phyloP scores from a whole-genome alignment of 2,888 invertebrate genomes.

The Cephonodes hylas region DNA sequence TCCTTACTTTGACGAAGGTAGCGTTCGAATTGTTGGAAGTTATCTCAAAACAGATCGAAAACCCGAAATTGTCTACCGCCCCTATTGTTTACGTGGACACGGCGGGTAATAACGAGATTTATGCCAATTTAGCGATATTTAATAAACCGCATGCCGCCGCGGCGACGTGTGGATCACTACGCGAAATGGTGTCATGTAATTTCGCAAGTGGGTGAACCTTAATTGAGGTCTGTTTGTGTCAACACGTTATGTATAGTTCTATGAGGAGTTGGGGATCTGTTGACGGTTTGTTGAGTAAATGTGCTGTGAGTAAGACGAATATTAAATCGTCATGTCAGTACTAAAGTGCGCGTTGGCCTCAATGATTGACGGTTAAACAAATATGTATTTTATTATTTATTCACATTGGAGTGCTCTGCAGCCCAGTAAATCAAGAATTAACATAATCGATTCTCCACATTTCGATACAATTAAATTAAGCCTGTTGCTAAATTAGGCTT shows the following conservation, averaged over 20 bases:
- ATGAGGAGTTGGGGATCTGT: background rate
- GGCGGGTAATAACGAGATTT: conserved; percentile 35
- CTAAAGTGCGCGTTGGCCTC: no score
- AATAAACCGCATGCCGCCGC: conserved; percentile 26
- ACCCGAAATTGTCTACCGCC: conserved; percentile 45
- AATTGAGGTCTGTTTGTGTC: background rate
- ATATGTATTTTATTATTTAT: no score
- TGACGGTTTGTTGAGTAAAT: background rate
- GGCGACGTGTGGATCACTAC: conserved; percentile 12
- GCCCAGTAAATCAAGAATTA: no score
- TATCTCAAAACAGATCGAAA: conserved; percentile 60
- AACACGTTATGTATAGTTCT: background rate
- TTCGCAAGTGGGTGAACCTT: background rate
- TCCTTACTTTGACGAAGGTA: conserved; percentile 74
- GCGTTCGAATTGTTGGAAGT: conserved; percentile 58
- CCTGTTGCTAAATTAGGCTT: no score
- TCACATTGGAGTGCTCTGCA: no score
- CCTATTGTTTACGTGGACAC: conserved; percentile 50
- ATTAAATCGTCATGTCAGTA: no score
- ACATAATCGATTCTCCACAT: no score
- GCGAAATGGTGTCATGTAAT: conserved; percentile 10
- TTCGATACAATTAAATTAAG: no score
- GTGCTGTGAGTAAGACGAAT: no score
- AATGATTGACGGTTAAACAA: no score
- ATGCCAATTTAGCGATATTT: conserved; percentile 37